Evolutionary conservation across 1,140 invertebrate genomes (phyloP).

Genomic region (Helicoverpa armigera): DNA sequence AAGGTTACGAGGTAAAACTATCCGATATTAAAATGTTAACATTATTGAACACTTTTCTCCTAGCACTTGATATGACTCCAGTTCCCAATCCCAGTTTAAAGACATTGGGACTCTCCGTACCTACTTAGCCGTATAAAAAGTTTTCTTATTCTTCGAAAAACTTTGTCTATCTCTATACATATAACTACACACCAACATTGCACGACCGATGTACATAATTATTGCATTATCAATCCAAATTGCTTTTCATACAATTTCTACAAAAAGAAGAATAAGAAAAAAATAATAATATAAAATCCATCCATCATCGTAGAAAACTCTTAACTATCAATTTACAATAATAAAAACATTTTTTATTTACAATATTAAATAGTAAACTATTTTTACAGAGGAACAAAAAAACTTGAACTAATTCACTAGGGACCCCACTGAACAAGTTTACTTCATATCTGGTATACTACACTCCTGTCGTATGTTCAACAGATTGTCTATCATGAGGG

Average conservation of each 20-base stretch:
- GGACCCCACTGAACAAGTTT: constrained; percentile 56
- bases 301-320: constrained; percentile 73
- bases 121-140: constrained; percentile 34
- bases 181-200: constrained; percentile 75
- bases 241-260: constrained; percentile 43
- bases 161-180: constrained; percentile 53
- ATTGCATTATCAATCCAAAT: constrained; percentile 63
- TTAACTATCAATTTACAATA: constrained; percentile 74
- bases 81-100: constrained; percentile 18
- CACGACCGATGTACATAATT: constrained; percentile 66
- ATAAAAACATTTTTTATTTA: constrained; percentile 85
- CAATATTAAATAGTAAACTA: constrained; percentile 80
- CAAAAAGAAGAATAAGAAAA: constrained; percentile 53
- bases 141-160: constrained; percentile 24
- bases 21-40: not conserved
- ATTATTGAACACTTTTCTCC: not conserved
- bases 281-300: constrained; percentile 47
- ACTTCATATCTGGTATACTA: constrained; percentile 70
- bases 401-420: constrained; percentile 74
- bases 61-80: not conserved
- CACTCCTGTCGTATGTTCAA: constrained; percentile 76
- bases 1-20: no score
- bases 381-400: constrained; percentile 85
- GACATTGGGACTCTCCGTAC: not conserved
- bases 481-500: constrained; percentile 79